Conservation (phyloP, 2,113 vertebrate species). For the Anolis sagrei region DNA sequence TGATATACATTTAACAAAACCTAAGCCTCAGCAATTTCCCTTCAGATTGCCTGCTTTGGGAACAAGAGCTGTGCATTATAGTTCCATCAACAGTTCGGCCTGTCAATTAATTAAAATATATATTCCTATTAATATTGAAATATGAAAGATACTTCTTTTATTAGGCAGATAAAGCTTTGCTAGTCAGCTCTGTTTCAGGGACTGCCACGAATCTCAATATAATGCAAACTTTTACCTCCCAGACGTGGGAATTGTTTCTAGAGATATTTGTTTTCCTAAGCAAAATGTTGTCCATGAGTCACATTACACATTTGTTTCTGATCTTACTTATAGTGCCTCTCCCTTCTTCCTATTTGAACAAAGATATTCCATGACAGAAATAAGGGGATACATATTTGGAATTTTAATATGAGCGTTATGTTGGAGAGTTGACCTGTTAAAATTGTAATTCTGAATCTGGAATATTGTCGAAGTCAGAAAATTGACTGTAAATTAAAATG, state of each 20-base stretch:
- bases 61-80: constrained; percentile 56
- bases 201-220: neutral
- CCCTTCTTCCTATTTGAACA: neutral
- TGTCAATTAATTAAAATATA: constrained; percentile 74
- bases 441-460: neutral
- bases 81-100: constrained; percentile 64
- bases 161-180: constrained; percentile 50
- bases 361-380: neutral
- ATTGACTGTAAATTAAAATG: neutral
- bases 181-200: constrained; percentile 30
- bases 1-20: constrained; percentile 54
- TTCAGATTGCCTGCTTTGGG: constrained; percentile 56
- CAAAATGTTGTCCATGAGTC: constrained; percentile 29
- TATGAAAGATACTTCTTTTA: constrained; percentile 54
- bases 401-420: constrained; percentile 1
- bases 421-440: neutral
- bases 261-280: constrained; percentile 45
- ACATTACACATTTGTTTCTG: constrained; percentile 35
- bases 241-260: constrained; percentile 1
- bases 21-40: constrained; percentile 61
- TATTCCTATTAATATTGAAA: constrained; percentile 69
- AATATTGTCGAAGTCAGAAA: neutral
- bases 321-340: constrained; percentile 1
- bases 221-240: constrained; percentile 5
- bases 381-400: neutral